phyloP scores from a whole-genome alignment of 2,888 invertebrate species.

The Drosophila engyochracea region DNA sequence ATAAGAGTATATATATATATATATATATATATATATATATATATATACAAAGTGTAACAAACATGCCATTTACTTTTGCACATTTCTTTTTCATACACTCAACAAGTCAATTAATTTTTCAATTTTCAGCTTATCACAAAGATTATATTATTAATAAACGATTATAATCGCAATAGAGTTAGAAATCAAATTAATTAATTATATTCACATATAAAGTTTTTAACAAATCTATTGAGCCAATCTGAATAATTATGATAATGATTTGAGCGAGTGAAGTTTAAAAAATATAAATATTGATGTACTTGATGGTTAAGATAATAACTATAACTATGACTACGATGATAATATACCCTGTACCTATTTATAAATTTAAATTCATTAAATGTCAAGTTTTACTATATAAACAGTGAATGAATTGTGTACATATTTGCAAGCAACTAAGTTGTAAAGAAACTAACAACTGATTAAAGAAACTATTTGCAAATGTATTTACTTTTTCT shows the following conservation, averaged over 20 bases:
- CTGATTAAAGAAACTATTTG: slow-evolving; percentile 5
- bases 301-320: neutral
- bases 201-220: neutral
- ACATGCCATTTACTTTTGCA: neutral
- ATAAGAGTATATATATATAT: neutral
- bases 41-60: neutral
- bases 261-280: neutral
- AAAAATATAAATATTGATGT: neutral
- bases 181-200: neutral
- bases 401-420: neutral
- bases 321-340: neutral
- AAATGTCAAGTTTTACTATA: neutral
- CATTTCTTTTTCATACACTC: neutral
- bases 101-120: neutral
- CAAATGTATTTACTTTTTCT: neutral
- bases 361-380: neutral
- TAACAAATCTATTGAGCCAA: neutral
- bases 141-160: neutral
- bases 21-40: neutral
- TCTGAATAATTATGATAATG: slow-evolving; percentile 1
- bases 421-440: neutral
- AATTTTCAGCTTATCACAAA: neutral
- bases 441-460: neutral
- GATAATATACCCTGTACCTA: too few relatives aligned
- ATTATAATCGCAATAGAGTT: neutral